Conservation (phyloP, 2,113 vertebrate species). For the Ovibos moschatus region DNA sequence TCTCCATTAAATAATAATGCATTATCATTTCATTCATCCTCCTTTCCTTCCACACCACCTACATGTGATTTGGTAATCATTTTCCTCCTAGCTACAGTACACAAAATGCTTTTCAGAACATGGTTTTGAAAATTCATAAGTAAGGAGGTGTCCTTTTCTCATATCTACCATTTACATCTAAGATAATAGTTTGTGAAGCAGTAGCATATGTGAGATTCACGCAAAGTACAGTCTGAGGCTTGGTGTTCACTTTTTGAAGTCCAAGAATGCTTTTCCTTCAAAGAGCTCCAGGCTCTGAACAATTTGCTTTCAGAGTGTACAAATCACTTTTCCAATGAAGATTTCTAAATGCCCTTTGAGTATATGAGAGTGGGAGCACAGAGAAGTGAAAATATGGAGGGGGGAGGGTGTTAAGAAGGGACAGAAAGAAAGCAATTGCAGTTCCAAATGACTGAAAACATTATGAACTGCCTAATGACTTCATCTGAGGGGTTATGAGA, state of each 20-base stretch:
- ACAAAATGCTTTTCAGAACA: neutral
- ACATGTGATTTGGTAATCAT: neutral
- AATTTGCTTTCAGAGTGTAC: constrained; percentile 13
- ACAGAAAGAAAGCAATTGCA: neutral
- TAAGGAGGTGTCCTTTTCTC: neutral
- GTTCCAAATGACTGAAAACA: neutral
- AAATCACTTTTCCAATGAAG: constrained; percentile 31
- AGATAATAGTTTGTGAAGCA: neutral
- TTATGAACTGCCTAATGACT: neutral
- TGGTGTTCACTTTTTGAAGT: neutral
- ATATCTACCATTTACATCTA: neutral
- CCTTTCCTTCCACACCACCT: neutral
- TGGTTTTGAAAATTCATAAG: neutral
- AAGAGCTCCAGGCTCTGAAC: neutral
- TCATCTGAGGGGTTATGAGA: neutral
- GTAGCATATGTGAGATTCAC: neutral
- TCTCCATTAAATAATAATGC: constrained; percentile 16
- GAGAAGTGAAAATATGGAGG: neutral
- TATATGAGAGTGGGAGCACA: neutral
- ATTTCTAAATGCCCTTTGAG: constrained; percentile 32
- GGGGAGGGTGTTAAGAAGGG: neutral
- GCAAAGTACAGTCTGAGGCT: neutral
- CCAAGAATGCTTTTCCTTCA: neutral
- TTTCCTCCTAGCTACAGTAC: neutral
- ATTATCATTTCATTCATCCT: neutral